Conservation (phyloP, 2,797 vertebrate species). For the Moxostoma hubbsi region DNA sequence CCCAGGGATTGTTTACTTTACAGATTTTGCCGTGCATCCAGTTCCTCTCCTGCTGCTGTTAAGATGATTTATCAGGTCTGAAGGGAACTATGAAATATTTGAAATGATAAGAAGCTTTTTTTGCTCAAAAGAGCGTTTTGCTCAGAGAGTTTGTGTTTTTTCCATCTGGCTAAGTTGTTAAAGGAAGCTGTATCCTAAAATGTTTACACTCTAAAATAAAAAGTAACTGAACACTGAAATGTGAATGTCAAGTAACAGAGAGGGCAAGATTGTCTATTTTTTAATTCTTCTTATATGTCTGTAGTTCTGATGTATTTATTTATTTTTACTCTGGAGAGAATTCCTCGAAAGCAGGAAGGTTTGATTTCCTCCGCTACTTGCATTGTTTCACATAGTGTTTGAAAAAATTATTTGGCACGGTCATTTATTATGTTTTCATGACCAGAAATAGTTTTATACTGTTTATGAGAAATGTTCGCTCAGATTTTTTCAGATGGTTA, state of each 20-base stretch:
- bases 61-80: slow-evolving; percentile 62
- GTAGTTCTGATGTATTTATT: background rate
- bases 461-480: background rate
- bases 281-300: background rate
- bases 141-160: slow-evolving; percentile 35
- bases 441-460: slow-evolving; percentile 17
- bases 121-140: slow-evolving; percentile 24
- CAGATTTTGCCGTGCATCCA: slow-evolving; percentile 52
- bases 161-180: slow-evolving; percentile 25
- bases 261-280: background rate
- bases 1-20: slow-evolving; percentile 59
- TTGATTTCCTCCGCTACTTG: background rate
- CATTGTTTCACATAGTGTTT: slow-evolving; percentile 13
- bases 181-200: slow-evolving; percentile 22
- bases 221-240: background rate
- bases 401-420: slow-evolving; percentile 21
- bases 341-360: slow-evolving; percentile 29
- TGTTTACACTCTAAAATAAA: slow-evolving; percentile 20
- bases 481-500: background rate
- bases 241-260: background rate
- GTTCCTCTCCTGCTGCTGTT: slow-evolving; percentile 50
- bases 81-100: slow-evolving; percentile 60
- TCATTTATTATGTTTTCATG: slow-evolving; percentile 25
- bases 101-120: slow-evolving; percentile 52
- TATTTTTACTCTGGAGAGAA: background rate